Evolutionary conservation across 1,140 invertebrate species (phyloP).

Genomic region (Lasaia peninsularis): DNA sequence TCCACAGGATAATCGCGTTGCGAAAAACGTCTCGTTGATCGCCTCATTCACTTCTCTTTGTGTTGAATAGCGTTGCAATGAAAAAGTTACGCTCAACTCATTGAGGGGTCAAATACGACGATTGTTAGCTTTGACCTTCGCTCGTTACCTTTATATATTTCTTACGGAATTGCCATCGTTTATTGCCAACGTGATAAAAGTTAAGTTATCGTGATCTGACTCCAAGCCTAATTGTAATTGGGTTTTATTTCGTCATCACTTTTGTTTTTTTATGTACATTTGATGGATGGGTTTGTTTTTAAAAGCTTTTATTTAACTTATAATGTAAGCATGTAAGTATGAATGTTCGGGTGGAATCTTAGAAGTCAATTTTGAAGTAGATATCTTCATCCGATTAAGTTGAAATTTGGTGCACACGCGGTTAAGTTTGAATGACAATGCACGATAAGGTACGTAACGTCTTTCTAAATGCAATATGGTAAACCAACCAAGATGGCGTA

Average conservation of each 20-base stretch:
- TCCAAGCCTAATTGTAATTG: not conserved
- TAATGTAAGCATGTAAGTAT: no score
- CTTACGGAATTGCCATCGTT: not conserved
- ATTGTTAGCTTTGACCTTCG: constrained; percentile 15
- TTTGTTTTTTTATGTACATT: not conserved
- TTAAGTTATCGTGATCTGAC: not conserved
- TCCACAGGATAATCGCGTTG: constrained; percentile 44
- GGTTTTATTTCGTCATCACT: no score
- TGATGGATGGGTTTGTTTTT: no score
- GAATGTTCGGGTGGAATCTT: no score
- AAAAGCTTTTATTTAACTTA: no score
- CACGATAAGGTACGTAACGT: no score
- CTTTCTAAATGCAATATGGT: no score
- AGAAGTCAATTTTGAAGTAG: no score
- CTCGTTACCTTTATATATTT: constrained; percentile 8
- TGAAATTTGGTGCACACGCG: no score
- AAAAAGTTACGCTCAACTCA: constrained; percentile 24
- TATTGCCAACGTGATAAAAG: not conserved
- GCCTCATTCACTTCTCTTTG: constrained; percentile 29
- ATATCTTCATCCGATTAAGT: no score
- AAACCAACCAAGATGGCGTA: no score
- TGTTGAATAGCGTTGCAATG: constrained; percentile 21
- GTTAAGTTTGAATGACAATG: no score
- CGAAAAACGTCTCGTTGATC: constrained; percentile 35
- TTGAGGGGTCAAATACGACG: constrained; percentile 20